These are phyloP conservation scores for Osmerus mordax DNA, from an alignment of 2,113 vertebrate species.

Conservation along the genomic window DNA sequence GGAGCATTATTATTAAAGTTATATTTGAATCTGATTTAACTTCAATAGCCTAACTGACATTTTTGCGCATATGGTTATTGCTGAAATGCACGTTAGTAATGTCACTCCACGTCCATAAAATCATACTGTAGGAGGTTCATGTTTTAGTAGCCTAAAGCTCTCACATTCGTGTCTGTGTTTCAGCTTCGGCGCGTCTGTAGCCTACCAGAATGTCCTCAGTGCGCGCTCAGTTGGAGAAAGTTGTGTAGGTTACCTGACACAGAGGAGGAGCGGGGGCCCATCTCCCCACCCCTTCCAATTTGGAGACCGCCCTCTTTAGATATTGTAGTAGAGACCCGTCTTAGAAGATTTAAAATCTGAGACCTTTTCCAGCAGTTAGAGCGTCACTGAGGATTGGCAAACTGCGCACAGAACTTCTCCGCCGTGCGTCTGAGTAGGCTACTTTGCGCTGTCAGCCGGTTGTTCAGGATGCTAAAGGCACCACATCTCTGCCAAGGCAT, in stretches of 20 bases:
- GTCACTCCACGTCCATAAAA: too few relatives aligned
- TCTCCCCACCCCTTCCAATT: constrained; percentile 80
- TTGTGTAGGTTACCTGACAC: not conserved
- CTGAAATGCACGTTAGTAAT: too few relatives aligned
- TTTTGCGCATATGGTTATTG: too few relatives aligned
- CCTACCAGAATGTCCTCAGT: too few relatives aligned
- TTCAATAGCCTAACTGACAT: too few relatives aligned
- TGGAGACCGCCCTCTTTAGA: constrained; percentile 86
- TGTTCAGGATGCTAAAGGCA: constrained; percentile 78
- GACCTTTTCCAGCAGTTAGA: constrained; percentile 80
- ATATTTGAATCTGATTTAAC: too few relatives aligned
- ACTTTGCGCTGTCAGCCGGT: constrained; percentile 43
- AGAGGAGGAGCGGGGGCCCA: not conserved
- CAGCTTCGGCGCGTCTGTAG: too few relatives aligned
- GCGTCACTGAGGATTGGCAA: constrained; percentile 84
- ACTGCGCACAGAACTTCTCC: constrained; percentile 59
- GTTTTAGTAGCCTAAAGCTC: too few relatives aligned
- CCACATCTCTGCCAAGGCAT: constrained; percentile 72
- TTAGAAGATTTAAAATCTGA: constrained; percentile 89
- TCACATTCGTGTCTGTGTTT: too few relatives aligned
- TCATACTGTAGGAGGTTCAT: too few relatives aligned
- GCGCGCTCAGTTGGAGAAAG: not conserved
- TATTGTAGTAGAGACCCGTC: constrained; percentile 75
- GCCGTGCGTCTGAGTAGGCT: constrained; percentile 59
- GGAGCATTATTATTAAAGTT: too few relatives aligned